These are phyloP conservation scores for Rhyacichthys aspro DNA, from an alignment of 2,797 vertebrate genomes.

Conservation along the genomic window DNA sequence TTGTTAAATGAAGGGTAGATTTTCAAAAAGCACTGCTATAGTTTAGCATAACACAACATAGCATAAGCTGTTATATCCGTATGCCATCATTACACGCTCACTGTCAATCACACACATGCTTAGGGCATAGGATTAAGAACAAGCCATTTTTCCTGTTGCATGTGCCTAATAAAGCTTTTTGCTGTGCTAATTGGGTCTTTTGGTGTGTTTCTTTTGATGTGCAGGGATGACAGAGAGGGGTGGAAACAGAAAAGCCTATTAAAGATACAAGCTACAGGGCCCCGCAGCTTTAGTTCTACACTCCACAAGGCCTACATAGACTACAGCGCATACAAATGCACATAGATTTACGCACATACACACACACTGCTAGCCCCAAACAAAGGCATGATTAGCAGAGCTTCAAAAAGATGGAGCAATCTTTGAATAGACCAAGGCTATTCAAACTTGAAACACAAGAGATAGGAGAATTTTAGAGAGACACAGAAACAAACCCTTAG, in stretches of 20 bases:
- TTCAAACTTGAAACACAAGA: conserved; percentile 30
- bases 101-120: conserved; percentile 35
- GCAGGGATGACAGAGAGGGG: conserved; percentile 52
- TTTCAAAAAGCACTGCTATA: conserved; percentile 12
- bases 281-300: conserved; percentile 41
- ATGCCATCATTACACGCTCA: conserved; percentile 26
- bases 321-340: conserved; percentile 22
- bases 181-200: conserved; percentile 71
- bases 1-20: conserved; percentile 21
- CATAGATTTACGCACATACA: conserved; percentile 42
- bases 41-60: not conserved
- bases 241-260: conserved; percentile 54
- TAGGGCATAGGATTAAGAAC: conserved; percentile 49
- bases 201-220: conserved; percentile 72
- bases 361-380: conserved; percentile 14
- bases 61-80: conserved; percentile 27
- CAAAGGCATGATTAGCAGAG: conserved; percentile 35
- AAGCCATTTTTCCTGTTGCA: conserved; percentile 46
- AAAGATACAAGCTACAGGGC: conserved; percentile 43
- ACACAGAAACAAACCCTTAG: conserved; percentile 21
- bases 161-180: conserved; percentile 63
- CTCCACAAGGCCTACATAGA: conserved; percentile 23
- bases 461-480: conserved; percentile 23
- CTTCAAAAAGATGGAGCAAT: conserved; percentile 41
- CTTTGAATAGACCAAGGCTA: conserved; percentile 32